Evolutionary conservation across 1,140 invertebrate genomes (phyloP).

Genomic region (Lasioglossum baleicum): DNA sequence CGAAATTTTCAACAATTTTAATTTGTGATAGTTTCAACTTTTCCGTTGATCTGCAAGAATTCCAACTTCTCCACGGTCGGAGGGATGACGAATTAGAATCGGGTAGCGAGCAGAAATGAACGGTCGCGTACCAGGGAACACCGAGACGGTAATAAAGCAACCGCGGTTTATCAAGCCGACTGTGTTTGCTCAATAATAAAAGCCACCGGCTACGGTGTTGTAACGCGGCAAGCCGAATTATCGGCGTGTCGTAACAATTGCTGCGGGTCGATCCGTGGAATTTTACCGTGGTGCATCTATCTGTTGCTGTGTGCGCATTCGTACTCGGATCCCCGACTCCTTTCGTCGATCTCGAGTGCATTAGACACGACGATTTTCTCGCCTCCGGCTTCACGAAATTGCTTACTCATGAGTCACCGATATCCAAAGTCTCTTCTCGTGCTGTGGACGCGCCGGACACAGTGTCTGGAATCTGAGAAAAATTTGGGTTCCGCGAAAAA

Average conservation of each 20-base stretch:
- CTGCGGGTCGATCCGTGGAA: conserved; percentile 41
- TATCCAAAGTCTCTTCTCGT: too few relatives aligned
- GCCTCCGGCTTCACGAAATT: too few relatives aligned
- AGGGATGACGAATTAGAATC: background rate
- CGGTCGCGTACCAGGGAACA: background rate
- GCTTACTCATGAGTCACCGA: too few relatives aligned
- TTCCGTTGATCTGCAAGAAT: too few relatives aligned
- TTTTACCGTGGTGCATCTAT: conserved; percentile 48
- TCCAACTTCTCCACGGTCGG: background rate
- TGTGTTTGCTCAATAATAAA: conserved; percentile 59
- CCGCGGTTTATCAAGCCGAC: conserved; percentile 36
- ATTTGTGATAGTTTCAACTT: too few relatives aligned
- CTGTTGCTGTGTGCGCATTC: background rate
- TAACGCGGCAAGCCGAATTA: conserved; percentile 55
- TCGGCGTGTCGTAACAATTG: conserved; percentile 57
- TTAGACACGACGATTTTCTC: too few relatives aligned
- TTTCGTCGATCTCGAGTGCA: too few relatives aligned
- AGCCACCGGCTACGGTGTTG: conserved; percentile 39
- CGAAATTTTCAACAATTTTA: too few relatives aligned
- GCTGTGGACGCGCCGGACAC: too few relatives aligned
- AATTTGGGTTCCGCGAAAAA: too few relatives aligned
- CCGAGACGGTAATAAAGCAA: conserved; percentile 26
- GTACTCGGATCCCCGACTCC: too few relatives aligned
- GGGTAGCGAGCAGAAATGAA: background rate
- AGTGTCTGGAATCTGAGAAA: too few relatives aligned